Conservation (phyloP, 2,888 invertebrate genomes). For the Agriopis aurantiaria region DNA sequence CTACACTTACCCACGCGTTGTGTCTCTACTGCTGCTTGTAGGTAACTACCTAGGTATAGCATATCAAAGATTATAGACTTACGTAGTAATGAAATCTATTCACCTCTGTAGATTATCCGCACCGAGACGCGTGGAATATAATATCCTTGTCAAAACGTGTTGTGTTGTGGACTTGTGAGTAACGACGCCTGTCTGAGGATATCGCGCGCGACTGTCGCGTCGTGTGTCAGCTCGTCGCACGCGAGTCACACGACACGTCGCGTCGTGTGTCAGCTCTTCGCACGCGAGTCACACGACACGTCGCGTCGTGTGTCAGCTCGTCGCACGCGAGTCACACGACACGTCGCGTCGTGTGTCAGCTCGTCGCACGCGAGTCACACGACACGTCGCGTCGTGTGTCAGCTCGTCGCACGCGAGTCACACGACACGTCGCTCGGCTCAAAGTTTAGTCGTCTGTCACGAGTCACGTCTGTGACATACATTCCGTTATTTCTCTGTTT, state of each 20-base stretch:
- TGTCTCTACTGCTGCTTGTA: too few relatives aligned
- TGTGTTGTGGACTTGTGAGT: background rate
- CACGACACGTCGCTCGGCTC: background rate
- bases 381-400: too few relatives aligned
- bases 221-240: too few relatives aligned
- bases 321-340: conserved; percentile 7
- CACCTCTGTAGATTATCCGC: background rate
- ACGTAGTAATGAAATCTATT: too few relatives aligned
- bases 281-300: too few relatives aligned
- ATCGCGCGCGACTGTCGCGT: conserved; percentile 4
- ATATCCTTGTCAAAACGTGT: background rate
- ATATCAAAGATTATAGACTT: too few relatives aligned
- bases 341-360: background rate
- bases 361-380: conserved; percentile 2
- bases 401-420: background rate
- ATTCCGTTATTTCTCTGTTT: conserved; percentile 3
- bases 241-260: too few relatives aligned
- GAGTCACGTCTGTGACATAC: conserved; percentile 4
- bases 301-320: background rate
- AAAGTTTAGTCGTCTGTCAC: conserved; percentile 2
- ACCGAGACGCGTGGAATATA: background rate
- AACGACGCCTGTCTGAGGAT: conserved; percentile 8
- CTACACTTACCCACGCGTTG: background rate
- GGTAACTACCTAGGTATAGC: too few relatives aligned
- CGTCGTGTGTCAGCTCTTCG: background rate